Evolutionary conservation across 2,888 invertebrate genomes (phyloP).

Genomic region (Eilema griseolum): DNA sequence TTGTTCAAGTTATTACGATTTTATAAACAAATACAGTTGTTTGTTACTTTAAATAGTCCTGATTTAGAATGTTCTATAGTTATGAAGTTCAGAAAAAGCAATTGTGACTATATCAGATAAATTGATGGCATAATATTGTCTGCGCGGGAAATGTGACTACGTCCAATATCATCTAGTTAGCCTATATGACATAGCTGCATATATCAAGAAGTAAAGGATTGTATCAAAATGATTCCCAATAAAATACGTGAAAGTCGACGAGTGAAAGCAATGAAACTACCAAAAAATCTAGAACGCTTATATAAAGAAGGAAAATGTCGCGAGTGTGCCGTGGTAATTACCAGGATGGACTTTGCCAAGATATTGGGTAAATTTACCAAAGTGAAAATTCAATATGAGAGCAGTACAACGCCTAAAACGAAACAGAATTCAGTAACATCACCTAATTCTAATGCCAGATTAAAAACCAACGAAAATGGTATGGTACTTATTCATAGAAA

Average conservation of each 20-base stretch:
- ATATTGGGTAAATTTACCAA: constrained; percentile 83
- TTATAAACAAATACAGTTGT: constrained; percentile 51
- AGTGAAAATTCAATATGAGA: constrained; percentile 83
- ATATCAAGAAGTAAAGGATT: constrained; percentile 33
- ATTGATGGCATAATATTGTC: constrained; percentile 57
- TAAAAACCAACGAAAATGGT: constrained; percentile 83
- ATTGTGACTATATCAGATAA: constrained; percentile 44
- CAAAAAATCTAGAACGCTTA: constrained; percentile 75
- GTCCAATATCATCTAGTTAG: constrained; percentile 61
- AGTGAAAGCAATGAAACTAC: constrained; percentile 66
- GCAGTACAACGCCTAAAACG: constrained; percentile 66
- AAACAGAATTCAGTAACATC: constrained; percentile 58
- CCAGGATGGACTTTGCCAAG: constrained; percentile 84
- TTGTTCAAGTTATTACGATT: constrained; percentile 53
- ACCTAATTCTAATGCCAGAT: constrained; percentile 64
- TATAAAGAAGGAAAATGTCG: constrained; percentile 81
- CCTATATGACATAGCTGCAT: constrained; percentile 49
- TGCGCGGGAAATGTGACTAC: constrained; percentile 86
- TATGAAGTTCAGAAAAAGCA: constrained; percentile 37
- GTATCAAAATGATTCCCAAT: constrained; percentile 71
- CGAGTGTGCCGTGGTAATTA: constrained; percentile 79
- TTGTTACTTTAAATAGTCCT: constrained; percentile 27
- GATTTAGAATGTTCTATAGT: constrained; percentile 35
- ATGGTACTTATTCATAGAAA: constrained; percentile 75
- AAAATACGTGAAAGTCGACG: constrained; percentile 70